Conservation (phyloP, 2,888 invertebrate species). For the Andrena camellia region DNA sequence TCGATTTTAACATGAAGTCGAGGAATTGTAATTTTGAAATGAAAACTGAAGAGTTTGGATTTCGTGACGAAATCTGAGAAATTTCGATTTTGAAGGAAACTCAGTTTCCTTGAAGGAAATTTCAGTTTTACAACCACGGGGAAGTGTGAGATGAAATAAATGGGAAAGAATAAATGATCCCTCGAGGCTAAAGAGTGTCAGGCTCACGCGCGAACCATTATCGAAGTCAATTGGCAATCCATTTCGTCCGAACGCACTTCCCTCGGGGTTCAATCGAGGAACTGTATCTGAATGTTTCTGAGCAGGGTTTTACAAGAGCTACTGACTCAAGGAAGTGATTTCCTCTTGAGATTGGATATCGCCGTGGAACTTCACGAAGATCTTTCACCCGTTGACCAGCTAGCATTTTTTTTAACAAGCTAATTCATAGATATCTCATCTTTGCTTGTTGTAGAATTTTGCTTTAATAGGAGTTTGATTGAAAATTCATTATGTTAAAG, state of each 20-base stretch:
- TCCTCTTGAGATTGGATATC: too few relatives aligned
- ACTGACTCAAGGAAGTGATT: too few relatives aligned
- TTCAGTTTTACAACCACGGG: neutral
- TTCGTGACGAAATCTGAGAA: too few relatives aligned
- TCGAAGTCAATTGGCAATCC: conserved; percentile 15
- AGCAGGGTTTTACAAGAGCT: too few relatives aligned
- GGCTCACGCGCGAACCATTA: neutral
- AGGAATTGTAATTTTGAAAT: too few relatives aligned
- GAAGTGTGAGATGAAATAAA: conserved; percentile 11
- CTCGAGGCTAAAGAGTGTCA: neutral
- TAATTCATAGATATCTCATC: neutral
- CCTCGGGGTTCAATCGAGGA: neutral
- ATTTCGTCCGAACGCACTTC: conserved; percentile 7
- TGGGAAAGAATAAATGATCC: too few relatives aligned
- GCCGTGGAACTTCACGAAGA: too few relatives aligned
- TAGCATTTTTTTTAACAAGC: neutral
- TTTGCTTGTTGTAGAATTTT: neutral
- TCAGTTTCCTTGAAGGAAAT: neutral
- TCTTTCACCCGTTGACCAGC: too few relatives aligned
- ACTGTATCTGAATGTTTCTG: neutral
- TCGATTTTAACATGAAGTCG: too few relatives aligned
- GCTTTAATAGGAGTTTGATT: neutral
- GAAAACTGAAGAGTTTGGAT: too few relatives aligned
- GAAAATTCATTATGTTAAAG: neutral
- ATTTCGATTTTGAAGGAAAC: too few relatives aligned